Conservation (phyloP, 2,797 vertebrate species). For the Nyctibius grandis region DNA sequence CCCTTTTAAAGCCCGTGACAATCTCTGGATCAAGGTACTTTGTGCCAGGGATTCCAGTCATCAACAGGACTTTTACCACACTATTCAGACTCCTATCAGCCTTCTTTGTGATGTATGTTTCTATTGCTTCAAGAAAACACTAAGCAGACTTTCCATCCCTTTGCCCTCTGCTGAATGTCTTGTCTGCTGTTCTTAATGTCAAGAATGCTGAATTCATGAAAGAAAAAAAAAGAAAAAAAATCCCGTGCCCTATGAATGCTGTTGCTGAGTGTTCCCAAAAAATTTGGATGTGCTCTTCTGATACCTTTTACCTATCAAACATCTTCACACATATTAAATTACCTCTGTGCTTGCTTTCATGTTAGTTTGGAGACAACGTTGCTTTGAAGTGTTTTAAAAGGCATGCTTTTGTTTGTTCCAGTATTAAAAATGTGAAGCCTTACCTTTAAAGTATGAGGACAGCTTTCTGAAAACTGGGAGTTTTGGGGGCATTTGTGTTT, state of each 20-base stretch:
- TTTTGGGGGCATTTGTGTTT: neutral
- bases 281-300: neutral
- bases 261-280: neutral
- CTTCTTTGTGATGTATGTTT: neutral
- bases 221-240: neutral
- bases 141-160: neutral
- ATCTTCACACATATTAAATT: neutral
- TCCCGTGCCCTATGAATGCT: neutral
- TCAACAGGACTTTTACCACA: fast-evolving
- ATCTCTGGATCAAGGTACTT: neutral
- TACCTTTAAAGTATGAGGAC: neutral
- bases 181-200: neutral
- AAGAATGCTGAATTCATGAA: neutral
- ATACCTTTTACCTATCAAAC: neutral
- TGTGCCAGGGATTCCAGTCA: neutral
- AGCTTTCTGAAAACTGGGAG: neutral
- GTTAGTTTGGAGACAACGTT: neutral
- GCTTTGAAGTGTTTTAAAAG: conserved; percentile 3
- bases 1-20: neutral
- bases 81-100: neutral
- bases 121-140: neutral
- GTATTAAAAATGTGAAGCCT: neutral
- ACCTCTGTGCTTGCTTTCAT: neutral
- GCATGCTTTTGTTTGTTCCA: neutral
- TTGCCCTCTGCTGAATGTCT: neutral